Percentiles rank a stretch among this genome's conserved stretches.
Evolutionary conservation across 92 coral and sea anemone genomes (phyloP).

Genomic region (Parazoanthus darwini): DNA sequence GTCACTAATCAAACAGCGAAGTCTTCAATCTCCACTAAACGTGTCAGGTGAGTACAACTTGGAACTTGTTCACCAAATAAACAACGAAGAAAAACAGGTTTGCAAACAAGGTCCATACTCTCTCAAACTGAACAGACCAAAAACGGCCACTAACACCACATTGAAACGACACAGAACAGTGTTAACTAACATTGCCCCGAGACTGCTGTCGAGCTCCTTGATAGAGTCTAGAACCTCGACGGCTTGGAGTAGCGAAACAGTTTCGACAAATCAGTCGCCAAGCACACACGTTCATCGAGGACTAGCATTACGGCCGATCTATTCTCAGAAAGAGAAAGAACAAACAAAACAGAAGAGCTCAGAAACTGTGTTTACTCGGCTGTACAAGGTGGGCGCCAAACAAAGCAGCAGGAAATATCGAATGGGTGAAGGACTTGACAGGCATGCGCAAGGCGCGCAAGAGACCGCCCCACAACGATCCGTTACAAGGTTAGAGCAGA

Average conservation of each 20-base stretch:
- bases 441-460: constrained; percentile 4
- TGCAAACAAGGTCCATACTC: constrained; percentile 8
- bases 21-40: constrained; percentile 4
- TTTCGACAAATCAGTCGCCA: not conserved
- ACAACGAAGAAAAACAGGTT: not conserved
- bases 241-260: constrained; percentile 23
- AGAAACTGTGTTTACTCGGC: constrained; percentile 57
- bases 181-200: not conserved
- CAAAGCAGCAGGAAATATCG: constrained; percentile 44
- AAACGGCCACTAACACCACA: not conserved
- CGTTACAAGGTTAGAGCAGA: constrained; percentile 36
- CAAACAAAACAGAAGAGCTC: constrained; percentile 45
- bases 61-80: constrained; percentile 22
- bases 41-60: not conserved
- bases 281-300: constrained; percentile 47
- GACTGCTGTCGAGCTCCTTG: not conserved
- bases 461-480: constrained; percentile 11
- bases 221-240: constrained; percentile 33
- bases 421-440: constrained; percentile 28
- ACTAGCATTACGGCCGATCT: constrained; percentile 45
- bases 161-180: constrained; percentile 6
- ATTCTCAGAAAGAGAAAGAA: constrained; percentile 20
- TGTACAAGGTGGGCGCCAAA: constrained; percentile 51
- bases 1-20: constrained; percentile 20
- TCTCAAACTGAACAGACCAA: constrained; percentile 20